A percentile compares a stretch with the other conserved stretches of the same genome.
Evolutionary conservation across 1,140 invertebrate genomes (phyloP).

Genomic region (Apis dorsata): DNA sequence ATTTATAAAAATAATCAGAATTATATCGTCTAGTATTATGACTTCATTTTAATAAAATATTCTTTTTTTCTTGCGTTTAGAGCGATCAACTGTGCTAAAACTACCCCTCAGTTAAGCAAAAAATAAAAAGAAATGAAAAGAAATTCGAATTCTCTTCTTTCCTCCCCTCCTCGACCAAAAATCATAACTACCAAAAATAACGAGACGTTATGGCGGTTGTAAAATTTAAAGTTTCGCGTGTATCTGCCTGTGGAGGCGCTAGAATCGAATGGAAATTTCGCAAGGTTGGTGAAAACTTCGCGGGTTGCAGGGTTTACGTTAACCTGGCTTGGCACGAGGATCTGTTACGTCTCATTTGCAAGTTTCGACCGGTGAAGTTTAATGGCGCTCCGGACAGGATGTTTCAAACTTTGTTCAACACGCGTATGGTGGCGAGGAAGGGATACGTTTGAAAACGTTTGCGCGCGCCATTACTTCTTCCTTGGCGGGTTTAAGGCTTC

Average conservation of each 20-base stretch:
- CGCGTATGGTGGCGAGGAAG: neutral
- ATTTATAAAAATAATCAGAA: no score
- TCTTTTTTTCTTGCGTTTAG: no score
- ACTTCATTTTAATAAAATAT: no score
- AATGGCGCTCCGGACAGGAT: neutral
- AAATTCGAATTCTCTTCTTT: no score
- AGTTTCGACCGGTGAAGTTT: neutral
- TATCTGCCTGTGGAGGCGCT: neutral
- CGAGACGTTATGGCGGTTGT: constrained; percentile 28
- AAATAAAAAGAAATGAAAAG: no score
- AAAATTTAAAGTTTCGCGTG: neutral
- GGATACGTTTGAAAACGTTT: no score
- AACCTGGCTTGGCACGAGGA: neutral
- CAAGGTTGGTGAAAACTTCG: neutral
- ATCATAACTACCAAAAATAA: constrained; percentile 37
- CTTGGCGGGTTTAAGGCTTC: no score
- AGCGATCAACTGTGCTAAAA: no score
- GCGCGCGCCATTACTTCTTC: no score
- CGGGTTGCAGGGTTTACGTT: neutral
- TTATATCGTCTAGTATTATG: no score
- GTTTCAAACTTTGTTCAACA: neutral
- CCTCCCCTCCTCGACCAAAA: neutral
- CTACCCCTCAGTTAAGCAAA: no score
- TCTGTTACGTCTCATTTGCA: neutral
- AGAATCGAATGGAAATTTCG: neutral